Conservation (phyloP, 2,888 invertebrate species). For the Orchesellides sinensis region DNA sequence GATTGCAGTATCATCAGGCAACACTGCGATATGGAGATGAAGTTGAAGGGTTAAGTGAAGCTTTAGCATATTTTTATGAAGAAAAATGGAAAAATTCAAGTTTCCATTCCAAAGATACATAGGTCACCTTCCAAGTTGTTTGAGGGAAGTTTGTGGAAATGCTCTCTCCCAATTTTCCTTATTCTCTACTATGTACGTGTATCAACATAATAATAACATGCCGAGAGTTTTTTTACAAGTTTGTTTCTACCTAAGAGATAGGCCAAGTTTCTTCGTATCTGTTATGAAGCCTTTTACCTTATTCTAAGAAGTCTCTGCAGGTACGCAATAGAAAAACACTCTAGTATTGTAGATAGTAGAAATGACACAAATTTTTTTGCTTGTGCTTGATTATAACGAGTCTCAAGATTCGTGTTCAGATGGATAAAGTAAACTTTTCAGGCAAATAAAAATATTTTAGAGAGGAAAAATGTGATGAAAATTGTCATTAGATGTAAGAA, state of each 20-base stretch:
- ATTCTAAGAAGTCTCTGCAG: too few species aligned
- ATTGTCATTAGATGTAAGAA: not conserved
- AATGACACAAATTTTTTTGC: too few species aligned
- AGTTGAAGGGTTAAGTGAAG: conserved; percentile 15
- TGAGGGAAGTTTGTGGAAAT: too few species aligned
- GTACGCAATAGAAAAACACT: too few species aligned
- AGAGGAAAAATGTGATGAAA: not conserved
- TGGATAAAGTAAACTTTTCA: too few species aligned
- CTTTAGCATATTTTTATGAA: conserved; percentile 16
- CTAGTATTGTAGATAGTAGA: too few species aligned
- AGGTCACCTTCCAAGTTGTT: not conserved
- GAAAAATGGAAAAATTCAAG: conserved; percentile 13
- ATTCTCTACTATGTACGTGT: not conserved
- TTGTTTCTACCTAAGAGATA: not conserved
- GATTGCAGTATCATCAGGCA: not conserved
- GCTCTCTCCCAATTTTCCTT: not conserved
- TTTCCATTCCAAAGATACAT: not conserved
- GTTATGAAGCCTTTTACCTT: not conserved
- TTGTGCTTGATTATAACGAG: too few species aligned
- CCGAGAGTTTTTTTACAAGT: not conserved
- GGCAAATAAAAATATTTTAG: too few species aligned
- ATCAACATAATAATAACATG: not conserved
- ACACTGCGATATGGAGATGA: too few species aligned
- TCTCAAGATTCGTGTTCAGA: too few species aligned
- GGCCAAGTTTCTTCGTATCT: not conserved